Base-by-base conservation (phyloP, 2,797 vertebrate genomes). In the Adelosebastes latens region DNA sequence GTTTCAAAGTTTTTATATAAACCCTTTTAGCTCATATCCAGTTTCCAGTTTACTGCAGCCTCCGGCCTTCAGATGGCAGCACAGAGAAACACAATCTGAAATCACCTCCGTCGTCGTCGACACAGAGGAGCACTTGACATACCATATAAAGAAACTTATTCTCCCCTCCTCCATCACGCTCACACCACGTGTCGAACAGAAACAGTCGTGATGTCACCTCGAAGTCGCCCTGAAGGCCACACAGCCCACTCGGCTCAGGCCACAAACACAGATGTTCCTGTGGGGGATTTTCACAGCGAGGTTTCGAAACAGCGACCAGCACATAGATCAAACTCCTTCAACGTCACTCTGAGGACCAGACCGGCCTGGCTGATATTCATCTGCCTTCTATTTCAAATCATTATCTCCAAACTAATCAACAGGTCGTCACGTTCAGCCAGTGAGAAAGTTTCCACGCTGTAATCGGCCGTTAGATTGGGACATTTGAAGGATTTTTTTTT, bases 21-120 rank as follows among this genome's bases (percentile, higher is more conserved):
- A 20, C 46, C 46, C 46, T 42, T 42, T 14, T 42, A 14, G 39
- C 46, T 49, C 46, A 49, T 49, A 49, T 18, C 46, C 46, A 18
- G 39, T 42, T 42, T 42, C 13, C 39, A 2, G 39, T 36, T 36
- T 42, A 0, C 39, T 42, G 60, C 60, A 34, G 20, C 31, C 31
- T 14, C 61, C 64, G 4, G 22, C 73, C 80, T 77, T 16, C 65
- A 89, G 89, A 24, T 80, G 91, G 89, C 88, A 89, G 82, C 87
- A 88, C 83, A 24, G 18, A 36, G 3, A 8, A 55, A 13, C 1
- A 46, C 6, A 12, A 18, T 2, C 27, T 77, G 22, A 49, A 11
- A 53, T 22, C 7, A 2, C 24, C 29, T 39, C 13, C 0, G 9
- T 6, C 29, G 10, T 18, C 1, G 1, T 72, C 16, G 16, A 14